phyloP scores from a whole-genome alignment of 1,140 invertebrate genomes.

The Halotydeus destructor region DNA sequence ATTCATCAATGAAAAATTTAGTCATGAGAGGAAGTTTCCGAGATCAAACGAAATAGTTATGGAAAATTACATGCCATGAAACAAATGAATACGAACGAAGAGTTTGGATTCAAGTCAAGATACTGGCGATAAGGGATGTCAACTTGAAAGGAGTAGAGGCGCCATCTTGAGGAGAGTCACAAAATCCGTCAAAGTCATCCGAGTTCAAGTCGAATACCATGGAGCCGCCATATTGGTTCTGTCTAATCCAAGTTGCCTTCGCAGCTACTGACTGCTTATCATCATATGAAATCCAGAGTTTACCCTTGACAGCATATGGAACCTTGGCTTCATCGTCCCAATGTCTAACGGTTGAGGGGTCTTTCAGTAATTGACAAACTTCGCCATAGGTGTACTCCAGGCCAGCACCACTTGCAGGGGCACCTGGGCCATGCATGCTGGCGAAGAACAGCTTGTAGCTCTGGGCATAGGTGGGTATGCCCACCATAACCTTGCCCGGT shows the following conservation, averaged over 20 bases:
- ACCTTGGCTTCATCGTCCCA: constrained; percentile 45
- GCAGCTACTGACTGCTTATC: constrained; percentile 43
- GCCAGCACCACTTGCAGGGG: constrained; percentile 44
- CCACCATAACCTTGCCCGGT: constrained; percentile 56
- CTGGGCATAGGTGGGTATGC: constrained; percentile 73
- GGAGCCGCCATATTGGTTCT: constrained; percentile 17
- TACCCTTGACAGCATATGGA: constrained; percentile 47
- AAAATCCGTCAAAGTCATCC: no score
- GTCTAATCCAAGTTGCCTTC: constrained; percentile 30
- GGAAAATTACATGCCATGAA: no score
- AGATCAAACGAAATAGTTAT: no score
- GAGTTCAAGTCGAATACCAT: constrained; percentile 20
- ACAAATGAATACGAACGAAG: no score
- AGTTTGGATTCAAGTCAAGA: no score
- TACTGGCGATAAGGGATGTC: no score
- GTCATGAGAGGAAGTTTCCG: no score
- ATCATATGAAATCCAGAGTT: constrained; percentile 76
- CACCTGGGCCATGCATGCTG: constrained; percentile 38
- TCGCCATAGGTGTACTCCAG: constrained; percentile 7
- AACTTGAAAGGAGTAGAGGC: no score
- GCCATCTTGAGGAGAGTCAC: no score
- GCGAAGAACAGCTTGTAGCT: constrained; percentile 46
- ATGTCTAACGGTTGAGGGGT: constrained; percentile 18
- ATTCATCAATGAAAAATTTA: no score
- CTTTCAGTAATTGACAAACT: constrained; percentile 15